phyloP scores from a whole-genome alignment of 2,888 invertebrate genomes.

The Eurois occulta region DNA sequence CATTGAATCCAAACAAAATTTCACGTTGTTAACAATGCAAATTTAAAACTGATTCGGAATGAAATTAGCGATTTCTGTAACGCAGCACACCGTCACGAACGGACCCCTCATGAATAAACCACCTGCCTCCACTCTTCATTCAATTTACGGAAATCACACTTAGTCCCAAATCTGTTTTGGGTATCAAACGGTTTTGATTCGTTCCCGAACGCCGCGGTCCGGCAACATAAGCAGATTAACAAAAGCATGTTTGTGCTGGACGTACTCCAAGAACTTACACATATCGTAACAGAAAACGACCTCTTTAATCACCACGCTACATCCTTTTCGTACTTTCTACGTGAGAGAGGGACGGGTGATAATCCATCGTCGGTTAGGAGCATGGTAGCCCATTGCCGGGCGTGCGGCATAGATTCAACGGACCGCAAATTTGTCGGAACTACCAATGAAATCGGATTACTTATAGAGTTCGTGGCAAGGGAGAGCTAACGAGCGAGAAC shows the following conservation, averaged over 20 bases:
- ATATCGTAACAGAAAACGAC: constrained; percentile 75
- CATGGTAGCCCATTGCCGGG: constrained; percentile 72
- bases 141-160: constrained; percentile 74
- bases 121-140: constrained; percentile 73
- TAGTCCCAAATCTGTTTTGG: constrained; percentile 73
- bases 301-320: constrained; percentile 74
- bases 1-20: constrained; percentile 40
- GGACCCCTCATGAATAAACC: constrained; percentile 73
- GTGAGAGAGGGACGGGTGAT: constrained; percentile 72
- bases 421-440: constrained; percentile 89
- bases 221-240: constrained; percentile 76
- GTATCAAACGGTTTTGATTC: constrained; percentile 70
- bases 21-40: constrained; percentile 49
- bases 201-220: constrained; percentile 64
- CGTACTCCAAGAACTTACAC: constrained; percentile 72
- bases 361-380: constrained; percentile 76
- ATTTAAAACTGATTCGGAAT: constrained; percentile 70
- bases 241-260: constrained; percentile 72
- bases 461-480: constrained; percentile 78
- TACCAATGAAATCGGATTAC: constrained; percentile 88
- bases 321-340: constrained; percentile 68
- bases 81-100: constrained; percentile 53
- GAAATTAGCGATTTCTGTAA: constrained; percentile 69
- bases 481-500: constrained; percentile 84
- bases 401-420: constrained; percentile 78